Conservation (phyloP, 2,888 invertebrate genomes). For the Lydus trimaculatus region DNA sequence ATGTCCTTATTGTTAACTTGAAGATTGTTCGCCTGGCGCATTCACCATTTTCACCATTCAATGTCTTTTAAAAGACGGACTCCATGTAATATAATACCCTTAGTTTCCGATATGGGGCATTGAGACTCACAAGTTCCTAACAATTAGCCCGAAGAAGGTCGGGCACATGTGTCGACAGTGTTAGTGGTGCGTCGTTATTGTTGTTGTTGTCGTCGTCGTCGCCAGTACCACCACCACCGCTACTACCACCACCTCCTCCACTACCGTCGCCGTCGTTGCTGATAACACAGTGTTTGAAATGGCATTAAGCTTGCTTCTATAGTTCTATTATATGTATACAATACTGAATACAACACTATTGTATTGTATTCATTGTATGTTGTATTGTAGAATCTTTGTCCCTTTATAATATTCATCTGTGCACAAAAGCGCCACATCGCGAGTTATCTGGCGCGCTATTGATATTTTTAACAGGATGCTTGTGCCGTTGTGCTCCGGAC, state of each 20-base stretch:
- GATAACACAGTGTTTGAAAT: constrained; percentile 55
- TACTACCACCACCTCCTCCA: constrained; percentile 23
- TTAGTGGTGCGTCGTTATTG: neutral
- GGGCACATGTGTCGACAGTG: no score
- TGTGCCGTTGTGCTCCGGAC: constrained; percentile 30
- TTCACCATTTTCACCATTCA: constrained; percentile 2
- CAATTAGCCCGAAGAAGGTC: neutral
- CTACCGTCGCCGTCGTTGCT: constrained; percentile 45
- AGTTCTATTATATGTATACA: constrained; percentile 60
- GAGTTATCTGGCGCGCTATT: constrained; percentile 59
- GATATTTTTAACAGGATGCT: constrained; percentile 55
- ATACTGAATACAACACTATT: constrained; percentile 61
- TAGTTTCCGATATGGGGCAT: constrained; percentile 8
- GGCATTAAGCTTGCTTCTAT: constrained; percentile 57
- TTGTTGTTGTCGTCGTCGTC: neutral
- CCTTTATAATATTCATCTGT: constrained; percentile 62
- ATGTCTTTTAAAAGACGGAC: no score
- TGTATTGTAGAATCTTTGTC: constrained; percentile 60
- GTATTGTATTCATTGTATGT: constrained; percentile 60
- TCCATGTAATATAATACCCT: neutral
- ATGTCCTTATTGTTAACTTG: neutral
- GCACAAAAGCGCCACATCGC: constrained; percentile 60
- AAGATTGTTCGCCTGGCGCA: constrained; percentile 1
- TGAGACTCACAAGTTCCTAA: neutral
- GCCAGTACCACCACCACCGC: neutral